Conservation (phyloP, 92 coral and sea anemone species). For the Diadumene lineata region DNA sequence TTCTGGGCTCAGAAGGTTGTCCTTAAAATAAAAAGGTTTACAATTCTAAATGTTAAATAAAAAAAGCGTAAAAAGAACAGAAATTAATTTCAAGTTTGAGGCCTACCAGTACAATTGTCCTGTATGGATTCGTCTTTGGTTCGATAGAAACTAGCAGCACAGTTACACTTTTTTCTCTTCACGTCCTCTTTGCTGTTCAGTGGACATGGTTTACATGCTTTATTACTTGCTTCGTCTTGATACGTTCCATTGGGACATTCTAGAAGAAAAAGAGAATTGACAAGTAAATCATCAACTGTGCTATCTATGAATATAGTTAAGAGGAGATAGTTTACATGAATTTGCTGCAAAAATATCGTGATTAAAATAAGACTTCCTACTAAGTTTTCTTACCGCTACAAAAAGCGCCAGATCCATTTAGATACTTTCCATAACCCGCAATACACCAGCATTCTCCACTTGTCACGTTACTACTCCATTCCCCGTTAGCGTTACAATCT, state of each 20-base stretch:
- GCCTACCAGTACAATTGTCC: conserved; percentile 55
- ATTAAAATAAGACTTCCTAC: no score
- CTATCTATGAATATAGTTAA: no score
- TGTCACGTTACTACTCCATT: conserved; percentile 42
- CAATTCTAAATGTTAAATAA: no score
- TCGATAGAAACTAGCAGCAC: conserved; percentile 44
- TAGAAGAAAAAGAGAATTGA: conserved; percentile 1
- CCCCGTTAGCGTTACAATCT: conserved; percentile 55
- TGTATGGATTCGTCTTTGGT: conserved; percentile 23
- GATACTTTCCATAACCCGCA: conserved; percentile 46
- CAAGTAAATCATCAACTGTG: not conserved
- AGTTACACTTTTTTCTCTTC: conserved; percentile 38
- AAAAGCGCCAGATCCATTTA: conserved; percentile 4
- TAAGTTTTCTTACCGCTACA: conserved; percentile 29
- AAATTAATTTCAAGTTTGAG: no score
- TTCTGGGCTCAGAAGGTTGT: conserved; percentile 55
- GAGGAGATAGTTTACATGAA: no score
- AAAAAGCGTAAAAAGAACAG: no score
- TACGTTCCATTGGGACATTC: conserved; percentile 50
- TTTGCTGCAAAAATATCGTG: no score
- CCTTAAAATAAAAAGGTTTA: no score
- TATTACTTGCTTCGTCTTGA: conserved; percentile 45
- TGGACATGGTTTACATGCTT: conserved; percentile 61
- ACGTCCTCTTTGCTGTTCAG: conserved; percentile 30
- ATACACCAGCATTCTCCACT: conserved; percentile 55